phyloP scores from a whole-genome alignment of 2,797 vertebrate species.

The Tympanoctomys barrerae region DNA sequence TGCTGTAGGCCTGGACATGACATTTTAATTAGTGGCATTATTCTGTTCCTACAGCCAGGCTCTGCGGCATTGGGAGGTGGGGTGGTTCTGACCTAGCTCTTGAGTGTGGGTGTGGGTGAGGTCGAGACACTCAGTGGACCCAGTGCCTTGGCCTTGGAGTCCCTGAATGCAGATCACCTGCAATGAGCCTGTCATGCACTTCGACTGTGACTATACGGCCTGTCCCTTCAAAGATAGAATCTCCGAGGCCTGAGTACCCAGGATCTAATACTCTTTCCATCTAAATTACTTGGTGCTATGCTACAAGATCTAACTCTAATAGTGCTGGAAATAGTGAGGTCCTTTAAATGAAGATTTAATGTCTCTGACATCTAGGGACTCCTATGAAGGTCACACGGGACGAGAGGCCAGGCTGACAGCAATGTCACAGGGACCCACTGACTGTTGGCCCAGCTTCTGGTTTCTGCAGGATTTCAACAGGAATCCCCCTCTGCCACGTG shows the following conservation, averaged over 20 bases:
- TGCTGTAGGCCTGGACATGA: slow-evolving; percentile 69
- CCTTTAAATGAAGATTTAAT: background rate
- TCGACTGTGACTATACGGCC: background rate
- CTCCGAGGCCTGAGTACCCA: background rate
- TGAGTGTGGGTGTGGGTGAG: background rate
- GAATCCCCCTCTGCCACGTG: background rate
- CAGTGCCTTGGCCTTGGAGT: background rate
- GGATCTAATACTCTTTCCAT: background rate
- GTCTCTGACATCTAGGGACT: background rate
- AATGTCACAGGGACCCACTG: accelerated
- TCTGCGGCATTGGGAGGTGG: slow-evolving; percentile 64
- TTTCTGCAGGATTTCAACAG: background rate
- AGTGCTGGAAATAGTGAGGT: background rate
- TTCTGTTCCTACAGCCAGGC: slow-evolving; percentile 69
- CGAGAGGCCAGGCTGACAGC: background rate
- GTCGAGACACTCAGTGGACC: background rate
- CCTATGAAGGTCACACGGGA: background rate
- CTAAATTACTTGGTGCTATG: background rate
- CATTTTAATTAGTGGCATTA: slow-evolving; percentile 70
- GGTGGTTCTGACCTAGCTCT: slow-evolving; percentile 12
- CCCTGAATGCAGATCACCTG: background rate
- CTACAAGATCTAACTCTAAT: background rate
- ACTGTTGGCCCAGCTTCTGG: accelerated
- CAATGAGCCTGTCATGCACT: background rate
- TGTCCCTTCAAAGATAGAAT: background rate